phyloP scores from a whole-genome alignment of 2,888 invertebrate genomes.

The Chloroclysta siterata region DNA sequence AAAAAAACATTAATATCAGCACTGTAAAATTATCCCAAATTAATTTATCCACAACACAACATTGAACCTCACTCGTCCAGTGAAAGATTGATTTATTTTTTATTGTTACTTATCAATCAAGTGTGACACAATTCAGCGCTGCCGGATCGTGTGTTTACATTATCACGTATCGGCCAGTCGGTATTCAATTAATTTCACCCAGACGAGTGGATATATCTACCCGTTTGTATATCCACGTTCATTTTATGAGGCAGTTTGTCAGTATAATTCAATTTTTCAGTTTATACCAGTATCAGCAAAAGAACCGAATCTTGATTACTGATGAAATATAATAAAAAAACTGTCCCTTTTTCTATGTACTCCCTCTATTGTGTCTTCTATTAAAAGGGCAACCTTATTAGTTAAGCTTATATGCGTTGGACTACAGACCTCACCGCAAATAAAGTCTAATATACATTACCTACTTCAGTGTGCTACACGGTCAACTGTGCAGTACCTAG shows the following conservation, averaged over 20 bases:
- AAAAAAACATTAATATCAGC: neutral
- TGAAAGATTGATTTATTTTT: conserved; percentile 16
- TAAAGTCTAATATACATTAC: too few relatives aligned
- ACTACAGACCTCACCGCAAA: too few relatives aligned
- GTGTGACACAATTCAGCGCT: conserved; percentile 28
- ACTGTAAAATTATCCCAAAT: neutral
- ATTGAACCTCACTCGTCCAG: neutral
- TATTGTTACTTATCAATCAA: conserved; percentile 27
- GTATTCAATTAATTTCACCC: conserved; percentile 47
- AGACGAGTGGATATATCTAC: conserved; percentile 5
- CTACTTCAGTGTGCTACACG: too few relatives aligned
- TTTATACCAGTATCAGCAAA: neutral
- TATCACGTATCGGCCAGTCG: conserved; percentile 52
- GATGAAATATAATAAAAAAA: neutral
- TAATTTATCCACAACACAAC: neutral
- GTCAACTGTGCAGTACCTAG: too few relatives aligned
- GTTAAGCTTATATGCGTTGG: too few relatives aligned
- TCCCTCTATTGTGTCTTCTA: too few relatives aligned
- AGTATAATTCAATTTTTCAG: neutral
- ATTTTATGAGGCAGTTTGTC: conserved; percentile 4
- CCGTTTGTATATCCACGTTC: neutral
- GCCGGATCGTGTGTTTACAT: conserved; percentile 50
- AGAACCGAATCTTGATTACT: neutral
- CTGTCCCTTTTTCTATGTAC: too few relatives aligned
- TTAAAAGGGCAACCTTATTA: too few relatives aligned